Percentiles rank a stretch among this genome's conserved stretches.
These are phyloP conservation scores for Agriotes lineatus DNA, from an alignment of 2,888 invertebrate genomes.

Conservation along the genomic window DNA sequence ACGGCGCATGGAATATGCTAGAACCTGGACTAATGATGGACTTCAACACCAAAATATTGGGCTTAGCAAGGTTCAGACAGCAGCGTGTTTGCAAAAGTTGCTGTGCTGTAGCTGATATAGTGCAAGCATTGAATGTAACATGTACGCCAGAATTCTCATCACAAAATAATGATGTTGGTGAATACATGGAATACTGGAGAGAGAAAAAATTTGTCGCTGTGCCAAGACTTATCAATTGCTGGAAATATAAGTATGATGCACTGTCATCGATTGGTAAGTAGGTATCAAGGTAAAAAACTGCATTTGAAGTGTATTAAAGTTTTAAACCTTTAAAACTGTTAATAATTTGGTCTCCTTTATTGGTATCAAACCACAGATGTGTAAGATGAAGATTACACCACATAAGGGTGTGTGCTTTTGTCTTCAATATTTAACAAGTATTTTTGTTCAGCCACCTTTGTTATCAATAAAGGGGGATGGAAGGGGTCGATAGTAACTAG, in stretches of 20 bases:
- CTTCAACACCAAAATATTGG: constrained; percentile 47
- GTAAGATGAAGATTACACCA: no score
- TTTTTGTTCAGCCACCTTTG: no score
- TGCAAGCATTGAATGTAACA: constrained; percentile 21
- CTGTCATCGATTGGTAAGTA: neutral
- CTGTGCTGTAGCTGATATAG: constrained; percentile 30
- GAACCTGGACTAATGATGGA: constrained; percentile 49
- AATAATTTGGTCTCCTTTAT: no score
- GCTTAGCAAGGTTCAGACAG: constrained; percentile 50
- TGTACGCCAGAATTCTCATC: constrained; percentile 44
- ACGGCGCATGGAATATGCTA: constrained; percentile 39
- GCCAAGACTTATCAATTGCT: constrained; percentile 19
- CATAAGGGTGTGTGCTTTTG: no score
- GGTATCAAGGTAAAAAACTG: no score
- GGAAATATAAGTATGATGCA: constrained; percentile 29
- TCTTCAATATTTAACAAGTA: no score
- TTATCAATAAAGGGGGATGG: no score
- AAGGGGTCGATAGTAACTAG: no score
- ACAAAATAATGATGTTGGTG: neutral
- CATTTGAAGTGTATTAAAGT: no score
- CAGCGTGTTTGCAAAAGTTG: constrained; percentile 36
- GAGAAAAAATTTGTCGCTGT: neutral
- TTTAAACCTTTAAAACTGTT: no score
- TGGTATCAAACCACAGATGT: no score
- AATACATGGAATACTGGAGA: constrained; percentile 33